Percentiles rank a stretch among this genome's conserved stretches.
These are phyloP conservation scores for Deroplatys truncata DNA, from an alignment of 2,888 invertebrate species.

Conservation along the genomic window DNA sequence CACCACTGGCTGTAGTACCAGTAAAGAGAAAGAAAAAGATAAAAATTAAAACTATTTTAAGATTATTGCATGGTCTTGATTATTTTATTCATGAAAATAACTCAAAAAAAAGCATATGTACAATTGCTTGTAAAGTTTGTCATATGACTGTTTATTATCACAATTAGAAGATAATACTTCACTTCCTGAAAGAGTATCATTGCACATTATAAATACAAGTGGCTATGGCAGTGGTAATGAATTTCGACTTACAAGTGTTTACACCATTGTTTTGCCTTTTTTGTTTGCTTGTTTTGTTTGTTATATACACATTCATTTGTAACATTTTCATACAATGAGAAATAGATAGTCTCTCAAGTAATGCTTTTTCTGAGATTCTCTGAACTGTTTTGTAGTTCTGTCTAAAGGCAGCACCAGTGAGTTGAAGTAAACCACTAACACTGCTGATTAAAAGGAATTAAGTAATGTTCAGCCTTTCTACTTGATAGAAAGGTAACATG, in stretches of 20 bases:
- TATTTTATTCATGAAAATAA: background rate
- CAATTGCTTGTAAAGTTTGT: background rate
- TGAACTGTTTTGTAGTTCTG: background rate
- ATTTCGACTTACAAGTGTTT: background rate
- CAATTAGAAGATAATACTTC: background rate
- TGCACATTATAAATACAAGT: background rate
- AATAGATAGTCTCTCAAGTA: too few relatives aligned
- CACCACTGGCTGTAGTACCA: too few relatives aligned
- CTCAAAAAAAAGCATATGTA: background rate
- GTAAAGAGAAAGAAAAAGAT: too few relatives aligned
- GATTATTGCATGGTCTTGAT: background rate
- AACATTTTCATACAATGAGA: background rate
- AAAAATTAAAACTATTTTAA: background rate
- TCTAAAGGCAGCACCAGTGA: background rate
- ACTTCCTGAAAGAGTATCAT: background rate
- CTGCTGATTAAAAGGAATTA: background rate
- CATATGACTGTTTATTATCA: background rate
- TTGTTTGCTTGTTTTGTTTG: too few relatives aligned
- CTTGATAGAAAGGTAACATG: background rate
- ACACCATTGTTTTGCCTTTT: background rate
- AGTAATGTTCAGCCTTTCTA: background rate
- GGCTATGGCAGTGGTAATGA: background rate
- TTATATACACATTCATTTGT: background rate
- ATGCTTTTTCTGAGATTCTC: background rate
- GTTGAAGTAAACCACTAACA: background rate